Base-by-base conservation (phyloP, 2,797 vertebrate genomes). In the Alca torda region DNA sequence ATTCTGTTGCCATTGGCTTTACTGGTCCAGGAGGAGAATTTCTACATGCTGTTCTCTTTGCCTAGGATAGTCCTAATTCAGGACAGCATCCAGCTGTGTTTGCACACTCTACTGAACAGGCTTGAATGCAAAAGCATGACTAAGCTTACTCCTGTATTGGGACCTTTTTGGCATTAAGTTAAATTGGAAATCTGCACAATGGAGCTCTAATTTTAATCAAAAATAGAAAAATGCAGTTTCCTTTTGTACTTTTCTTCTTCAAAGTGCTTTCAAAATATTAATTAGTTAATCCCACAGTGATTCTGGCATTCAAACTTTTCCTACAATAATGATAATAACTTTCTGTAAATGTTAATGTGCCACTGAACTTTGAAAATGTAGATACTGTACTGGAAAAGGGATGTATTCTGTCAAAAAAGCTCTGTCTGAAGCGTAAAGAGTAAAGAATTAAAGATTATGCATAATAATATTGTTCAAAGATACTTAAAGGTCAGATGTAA, bases 311-410 rank as follows among this genome's bases (percentile, higher is more conserved):
- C 79, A 86, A 48, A 79, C 4, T 46, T 88, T 15, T 74, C 41
- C 39, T 68, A 48, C 12, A 80, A 37, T 59, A 73, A 76, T 37
- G 20, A 87, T 68, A 89, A 88, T 91, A 91, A 70, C 4, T 87
- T 94, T 75, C 46, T 67, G 83, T 84, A 95, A 96, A 95, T 74
- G 65, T 82, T 96, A 89, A 88, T 70, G 64, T 76, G 26, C 21
- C 48, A 46, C 69, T 82, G 85, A 95, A 93, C 57, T 86, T 90
- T 68, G 64, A 93, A 94, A 87, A 75, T 48, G 33, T 26, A 92
- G 60, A 59, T 24, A 57, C 13, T 81, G 17, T 39, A 74, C n/a
- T 57, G 43, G 37, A 94, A 93, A 92, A 60, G 37, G 65, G 56
- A 89, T 67, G 18, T 67, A 46, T 78, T 94, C 45, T 72, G 39